Evolutionary conservation across 1,140 invertebrate species (phyloP).

Genomic region (Physella acuta): DNA sequence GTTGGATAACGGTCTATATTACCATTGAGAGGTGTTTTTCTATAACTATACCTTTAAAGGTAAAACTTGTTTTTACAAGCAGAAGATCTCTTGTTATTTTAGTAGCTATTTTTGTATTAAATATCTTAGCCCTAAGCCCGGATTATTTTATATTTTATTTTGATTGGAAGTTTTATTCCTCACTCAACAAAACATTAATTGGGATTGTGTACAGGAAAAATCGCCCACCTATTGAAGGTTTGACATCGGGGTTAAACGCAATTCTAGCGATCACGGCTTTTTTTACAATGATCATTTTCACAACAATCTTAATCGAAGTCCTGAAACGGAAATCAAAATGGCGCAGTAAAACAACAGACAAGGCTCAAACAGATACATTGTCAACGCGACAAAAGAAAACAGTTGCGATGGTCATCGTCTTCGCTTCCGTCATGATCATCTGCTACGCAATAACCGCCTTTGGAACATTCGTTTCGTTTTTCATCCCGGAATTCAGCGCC

Average conservation of each 20-base stretch:
- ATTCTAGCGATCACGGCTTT: not conserved
- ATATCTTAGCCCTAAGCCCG: not conserved
- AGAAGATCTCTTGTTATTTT: not conserved
- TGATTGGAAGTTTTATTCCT: conserved; percentile 2
- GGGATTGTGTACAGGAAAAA: not conserved
- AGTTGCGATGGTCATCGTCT: not conserved
- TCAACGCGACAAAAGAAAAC: not conserved
- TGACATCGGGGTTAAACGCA: too few relatives aligned
- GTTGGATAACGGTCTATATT: conserved; percentile 3
- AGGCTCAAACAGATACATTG: not conserved
- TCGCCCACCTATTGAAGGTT: too few relatives aligned
- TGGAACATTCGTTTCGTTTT: not conserved
- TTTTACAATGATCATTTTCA: not conserved
- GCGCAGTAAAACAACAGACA: not conserved
- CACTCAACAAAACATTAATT: not conserved
- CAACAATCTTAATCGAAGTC: not conserved
- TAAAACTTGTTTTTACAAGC: not conserved
- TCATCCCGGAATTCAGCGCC: not conserved
- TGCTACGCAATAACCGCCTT: not conserved
- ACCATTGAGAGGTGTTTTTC: conserved; percentile 1
- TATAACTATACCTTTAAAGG: not conserved
- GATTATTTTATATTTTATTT: not conserved
- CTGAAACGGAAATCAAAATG: not conserved
- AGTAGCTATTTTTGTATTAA: not conserved
- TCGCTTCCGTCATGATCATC: not conserved